These are phyloP conservation scores for Sanderia malayensis DNA, from an alignment of 30 jellyfish, hydroid and myxozoan species.

Conservation along the genomic window DNA sequence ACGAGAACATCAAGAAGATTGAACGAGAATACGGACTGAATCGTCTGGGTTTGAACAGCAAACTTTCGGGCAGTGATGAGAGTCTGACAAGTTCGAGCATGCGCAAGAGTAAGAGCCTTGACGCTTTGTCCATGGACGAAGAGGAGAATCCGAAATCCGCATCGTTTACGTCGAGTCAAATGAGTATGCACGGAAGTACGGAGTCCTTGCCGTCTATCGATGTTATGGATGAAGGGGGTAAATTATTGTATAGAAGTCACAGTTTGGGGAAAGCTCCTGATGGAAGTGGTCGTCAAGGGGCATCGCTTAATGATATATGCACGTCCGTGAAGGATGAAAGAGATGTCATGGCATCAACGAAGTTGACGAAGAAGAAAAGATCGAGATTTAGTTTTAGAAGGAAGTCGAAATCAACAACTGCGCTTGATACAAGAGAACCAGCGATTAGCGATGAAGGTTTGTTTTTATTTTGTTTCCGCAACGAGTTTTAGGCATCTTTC, in stretches of 20 bases:
- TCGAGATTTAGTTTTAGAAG: slow-evolving; percentile 59
- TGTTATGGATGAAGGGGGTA: slow-evolving; percentile 6
- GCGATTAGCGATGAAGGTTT: slow-evolving; percentile 33
- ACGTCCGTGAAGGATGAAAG: slow-evolving; percentile 28
- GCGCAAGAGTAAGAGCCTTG: slow-evolving; percentile 75
- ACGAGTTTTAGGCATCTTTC: too few species aligned
- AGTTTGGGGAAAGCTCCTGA: slow-evolving; percentile 28
- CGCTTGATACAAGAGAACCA: slow-evolving; percentile 41
- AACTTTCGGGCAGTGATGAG: slow-evolving; percentile 29
- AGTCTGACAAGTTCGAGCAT: slow-evolving; percentile 34
- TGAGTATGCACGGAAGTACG: slow-evolving; percentile 65
- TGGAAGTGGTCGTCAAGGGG: slow-evolving; percentile 28
- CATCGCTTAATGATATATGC: slow-evolving; percentile 39
- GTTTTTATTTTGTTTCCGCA: too few species aligned
- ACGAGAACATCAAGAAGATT: slow-evolving; percentile 77
- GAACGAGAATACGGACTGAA: slow-evolving; percentile 58
- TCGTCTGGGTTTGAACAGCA: slow-evolving; percentile 42
- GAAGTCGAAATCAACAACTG: slow-evolving; percentile 59
- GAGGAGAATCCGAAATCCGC: slow-evolving; percentile 43
- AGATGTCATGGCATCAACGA: slow-evolving; percentile 40
- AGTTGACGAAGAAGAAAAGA: slow-evolving; percentile 39
- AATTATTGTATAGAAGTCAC: slow-evolving; percentile 17
- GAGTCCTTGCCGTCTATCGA: slow-evolving; percentile 52
- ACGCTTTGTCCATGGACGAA: slow-evolving; percentile 50
- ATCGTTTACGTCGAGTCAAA: slow-evolving; percentile 73